phyloP scores from a whole-genome alignment of 2,113 vertebrate species.

The Eolophus roseicapilla region DNA sequence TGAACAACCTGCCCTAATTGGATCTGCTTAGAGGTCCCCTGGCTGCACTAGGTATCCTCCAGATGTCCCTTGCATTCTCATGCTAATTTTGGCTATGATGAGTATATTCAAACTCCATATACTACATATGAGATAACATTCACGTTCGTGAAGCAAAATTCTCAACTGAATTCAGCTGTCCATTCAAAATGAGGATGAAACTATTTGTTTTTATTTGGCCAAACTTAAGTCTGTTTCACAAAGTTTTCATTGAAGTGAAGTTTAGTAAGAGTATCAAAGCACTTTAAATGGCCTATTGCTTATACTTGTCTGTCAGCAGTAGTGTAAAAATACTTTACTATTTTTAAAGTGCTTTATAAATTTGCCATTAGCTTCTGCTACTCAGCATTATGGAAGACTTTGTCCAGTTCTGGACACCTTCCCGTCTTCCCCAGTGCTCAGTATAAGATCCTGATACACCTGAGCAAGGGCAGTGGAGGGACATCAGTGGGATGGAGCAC shows the following conservation, averaged over 20 bases:
- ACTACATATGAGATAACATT: not conserved
- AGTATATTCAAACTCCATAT: not conserved
- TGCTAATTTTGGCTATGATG: not conserved
- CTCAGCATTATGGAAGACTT: not conserved
- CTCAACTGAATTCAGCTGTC: not conserved
- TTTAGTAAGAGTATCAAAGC: not conserved
- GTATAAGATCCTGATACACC: not conserved
- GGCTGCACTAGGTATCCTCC: not conserved
- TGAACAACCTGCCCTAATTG: not conserved
- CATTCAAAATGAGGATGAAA: not conserved
- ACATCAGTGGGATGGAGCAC: not conserved
- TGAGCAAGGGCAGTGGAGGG: not conserved
- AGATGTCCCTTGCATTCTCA: not conserved
- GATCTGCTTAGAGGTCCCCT: not conserved
- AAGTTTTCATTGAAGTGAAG: not conserved
- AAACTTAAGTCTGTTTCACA: not conserved
- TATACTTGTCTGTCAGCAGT: not conserved
- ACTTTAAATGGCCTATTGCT: not conserved
- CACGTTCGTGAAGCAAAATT: not conserved
- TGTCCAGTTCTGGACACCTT: not conserved
- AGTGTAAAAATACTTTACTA: not conserved
- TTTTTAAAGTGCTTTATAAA: not conserved
- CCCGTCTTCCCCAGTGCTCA: accelerated
- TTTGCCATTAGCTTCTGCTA: not conserved
- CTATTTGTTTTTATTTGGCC: not conserved